Conservation (phyloP, 1,140 invertebrate species). For the Ostrea edulis region DNA sequence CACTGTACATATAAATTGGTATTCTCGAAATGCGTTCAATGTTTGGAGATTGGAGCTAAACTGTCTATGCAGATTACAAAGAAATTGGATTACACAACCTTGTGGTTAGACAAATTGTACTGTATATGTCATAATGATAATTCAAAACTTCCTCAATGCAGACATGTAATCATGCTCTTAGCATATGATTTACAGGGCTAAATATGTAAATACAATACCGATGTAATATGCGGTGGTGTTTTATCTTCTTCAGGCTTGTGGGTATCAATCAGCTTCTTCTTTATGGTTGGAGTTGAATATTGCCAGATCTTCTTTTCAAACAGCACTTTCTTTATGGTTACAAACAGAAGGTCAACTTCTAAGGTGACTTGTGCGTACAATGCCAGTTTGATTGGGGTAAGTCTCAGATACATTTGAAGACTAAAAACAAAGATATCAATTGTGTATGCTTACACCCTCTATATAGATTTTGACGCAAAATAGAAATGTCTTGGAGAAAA, state of each 20-base stretch:
- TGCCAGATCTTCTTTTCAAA: constrained; percentile 60
- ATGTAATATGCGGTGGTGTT: constrained; percentile 57
- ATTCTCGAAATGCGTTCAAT: too few species aligned
- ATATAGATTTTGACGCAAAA: background rate
- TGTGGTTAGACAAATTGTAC: too few species aligned
- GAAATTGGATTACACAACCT: too few species aligned
- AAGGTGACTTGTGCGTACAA: constrained; percentile 62
- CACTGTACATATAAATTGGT: too few species aligned
- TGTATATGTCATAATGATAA: too few species aligned
- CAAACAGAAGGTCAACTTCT: constrained; percentile 55
- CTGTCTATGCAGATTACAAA: too few species aligned
- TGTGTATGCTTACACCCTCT: background rate
- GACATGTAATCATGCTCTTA: too few species aligned
- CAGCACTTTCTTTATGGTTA: constrained; percentile 58
- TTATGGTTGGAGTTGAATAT: constrained; percentile 63
- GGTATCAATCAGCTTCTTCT: constrained; percentile 63
- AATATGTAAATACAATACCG: background rate
- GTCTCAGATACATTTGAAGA: constrained; percentile 62
- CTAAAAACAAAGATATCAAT: constrained; percentile 48
- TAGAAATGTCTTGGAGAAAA: too few species aligned
- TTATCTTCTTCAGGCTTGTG: constrained; percentile 63
- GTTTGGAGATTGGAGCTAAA: too few species aligned
- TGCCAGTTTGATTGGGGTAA: constrained; percentile 59
- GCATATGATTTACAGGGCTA: too few species aligned
- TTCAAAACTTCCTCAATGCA: too few species aligned